Base-by-base conservation (phyloP, 2,888 invertebrate species). In the Noctua janthe region DNA sequence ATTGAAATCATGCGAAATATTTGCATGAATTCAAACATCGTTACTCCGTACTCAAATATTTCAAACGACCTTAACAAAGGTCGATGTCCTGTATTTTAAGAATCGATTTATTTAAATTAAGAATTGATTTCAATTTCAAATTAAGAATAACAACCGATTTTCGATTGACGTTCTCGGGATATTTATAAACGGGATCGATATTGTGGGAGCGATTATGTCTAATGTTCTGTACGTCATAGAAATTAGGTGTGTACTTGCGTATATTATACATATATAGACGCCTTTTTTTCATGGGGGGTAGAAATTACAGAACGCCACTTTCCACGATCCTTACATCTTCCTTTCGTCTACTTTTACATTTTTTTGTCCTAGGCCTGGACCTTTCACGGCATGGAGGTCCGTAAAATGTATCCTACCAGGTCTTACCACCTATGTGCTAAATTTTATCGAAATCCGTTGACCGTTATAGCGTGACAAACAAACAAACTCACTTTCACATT, bases 81-180 rank as follows among this genome's bases (percentile, higher is more conserved):
- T 74, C 91, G 88, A 81, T 84, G 91, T 84, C 78, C 90, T 81
- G 81, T 59, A 59, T 76, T 81, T 80, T 78, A 84, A 71, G 80
- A 90, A 88, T 87, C 85, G 78, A 86, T 87, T 86, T 72, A 83
- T 90, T 91, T 90, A 82, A 87, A 88, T 89, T 86, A 78, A 81
- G 78, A 88, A 87, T 86, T 71, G 77, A 87, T 86, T 84, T 78
- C 43, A 75, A 87, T 86, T 84, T 78, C 51, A 74, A 83, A 82
- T 80, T 74, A 72, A 77, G 76, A 83, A 82, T 73, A 67, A 77
- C 72, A 83, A 49, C 13, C 64, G 67, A 83, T 75, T 82, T 73
- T 76, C 54, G 1, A 66, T 64, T 59, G 73, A 62, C 35, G 29
- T 59, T 70, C 15, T 64, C 15, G 47, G 13, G 54, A 47, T 71